Conservation (phyloP, 2,113 vertebrate species). For the Emydura subglobosa region DNA sequence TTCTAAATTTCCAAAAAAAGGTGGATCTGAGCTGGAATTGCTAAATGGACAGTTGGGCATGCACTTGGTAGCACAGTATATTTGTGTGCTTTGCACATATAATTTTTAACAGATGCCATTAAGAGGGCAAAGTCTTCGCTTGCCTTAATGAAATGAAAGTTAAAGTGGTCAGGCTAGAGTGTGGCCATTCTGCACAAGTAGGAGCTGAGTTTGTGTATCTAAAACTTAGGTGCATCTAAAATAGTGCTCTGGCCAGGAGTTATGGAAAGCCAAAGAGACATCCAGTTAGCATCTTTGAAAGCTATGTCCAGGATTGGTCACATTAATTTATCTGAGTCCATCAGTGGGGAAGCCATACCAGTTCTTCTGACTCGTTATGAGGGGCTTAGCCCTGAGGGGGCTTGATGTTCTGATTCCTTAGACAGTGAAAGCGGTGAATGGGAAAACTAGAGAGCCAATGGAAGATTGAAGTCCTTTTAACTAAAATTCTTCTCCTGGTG, state of each 20-base stretch:
- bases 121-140: neutral
- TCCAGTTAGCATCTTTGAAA: neutral
- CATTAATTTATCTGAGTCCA: neutral
- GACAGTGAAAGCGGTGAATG: neutral
- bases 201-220: neutral
- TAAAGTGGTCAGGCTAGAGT: neutral
- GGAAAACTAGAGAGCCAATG: neutral
- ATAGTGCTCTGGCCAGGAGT: neutral
- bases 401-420: neutral
- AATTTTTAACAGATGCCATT: neutral
- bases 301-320: neutral
- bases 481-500: neutral
- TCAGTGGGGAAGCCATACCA: neutral
- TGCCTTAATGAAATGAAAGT: neutral
- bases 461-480: neutral
- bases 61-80: fast-evolving
- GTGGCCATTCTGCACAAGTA: neutral
- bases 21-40: neutral
- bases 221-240: neutral
- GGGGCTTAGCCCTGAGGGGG: neutral
- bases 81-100: neutral
- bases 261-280: neutral
- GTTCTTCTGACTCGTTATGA: neutral
- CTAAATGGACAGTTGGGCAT: neutral
- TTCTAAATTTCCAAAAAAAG: neutral